Conservation (phyloP, 2,797 vertebrate species). For the Pangasius djambal region DNA sequence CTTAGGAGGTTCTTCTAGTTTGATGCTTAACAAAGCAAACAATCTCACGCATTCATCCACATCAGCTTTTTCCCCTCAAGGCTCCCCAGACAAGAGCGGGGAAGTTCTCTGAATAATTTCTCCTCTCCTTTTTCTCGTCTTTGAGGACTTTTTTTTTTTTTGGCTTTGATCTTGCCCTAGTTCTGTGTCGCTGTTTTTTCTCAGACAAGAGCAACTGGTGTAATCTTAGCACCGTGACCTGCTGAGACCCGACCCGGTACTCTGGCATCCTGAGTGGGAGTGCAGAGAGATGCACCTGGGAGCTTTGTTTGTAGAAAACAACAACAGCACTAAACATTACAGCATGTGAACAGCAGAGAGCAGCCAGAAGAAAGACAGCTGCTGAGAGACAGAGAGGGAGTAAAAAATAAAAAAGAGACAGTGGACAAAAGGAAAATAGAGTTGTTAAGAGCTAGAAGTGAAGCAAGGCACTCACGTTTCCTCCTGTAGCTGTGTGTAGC, state of each 20-base stretch:
- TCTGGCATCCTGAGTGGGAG: neutral
- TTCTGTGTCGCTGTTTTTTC: neutral
- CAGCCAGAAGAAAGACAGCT: neutral
- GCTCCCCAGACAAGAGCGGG: constrained; percentile 13
- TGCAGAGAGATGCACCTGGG: neutral
- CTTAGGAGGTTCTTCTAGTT: constrained; percentile 7
- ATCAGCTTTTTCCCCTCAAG: constrained; percentile 24
- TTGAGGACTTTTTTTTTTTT: neutral
- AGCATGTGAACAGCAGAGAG: constrained; percentile 16
- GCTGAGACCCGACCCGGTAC: neutral
- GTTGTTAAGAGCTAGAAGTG: neutral
- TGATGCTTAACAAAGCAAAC: constrained; percentile 48
- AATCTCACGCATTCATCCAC: constrained; percentile 34
- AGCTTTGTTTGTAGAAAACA: constrained; percentile 7
- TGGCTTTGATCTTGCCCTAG: constrained; percentile 30
- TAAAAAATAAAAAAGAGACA: neutral
- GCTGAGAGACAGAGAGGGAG: neutral
- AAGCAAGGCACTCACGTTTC: constrained; percentile 18
- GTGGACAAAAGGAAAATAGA: neutral
- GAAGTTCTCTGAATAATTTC: neutral
- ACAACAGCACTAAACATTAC: constrained; percentile 9
- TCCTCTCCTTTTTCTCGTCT: neutral
- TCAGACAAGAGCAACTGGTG: neutral
- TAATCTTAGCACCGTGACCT: constrained; percentile 6
- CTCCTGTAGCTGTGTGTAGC: neutral